Evolutionary conservation across 1,140 invertebrate species (phyloP), one percentile per base, ranked within the genome.

Genomic region (Lethrus apterus): DNA sequence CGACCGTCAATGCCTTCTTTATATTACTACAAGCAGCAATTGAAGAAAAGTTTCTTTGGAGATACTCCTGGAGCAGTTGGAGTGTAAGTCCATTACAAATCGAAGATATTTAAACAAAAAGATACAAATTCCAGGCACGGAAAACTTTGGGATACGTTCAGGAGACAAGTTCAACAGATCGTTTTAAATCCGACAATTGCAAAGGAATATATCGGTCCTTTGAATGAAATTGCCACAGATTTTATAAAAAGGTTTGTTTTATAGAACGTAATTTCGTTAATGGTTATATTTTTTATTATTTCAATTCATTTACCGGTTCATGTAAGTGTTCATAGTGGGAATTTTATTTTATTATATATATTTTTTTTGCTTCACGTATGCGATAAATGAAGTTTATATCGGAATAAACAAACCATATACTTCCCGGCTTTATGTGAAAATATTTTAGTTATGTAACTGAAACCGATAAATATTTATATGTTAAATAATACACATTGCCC

Each of bases 121-220:
- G 5, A 26, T 26, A 26, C n/a, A 7, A 26, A 26, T 48, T 62
- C 7, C 70, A 90, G 87, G n/a, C 87, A 89, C 59, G 87, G 87
- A 14, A 78, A 81, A 63, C 79, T 81, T 50, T 91, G 88, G 88
- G 83, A 86, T 56, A 72, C 74, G 43, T 86, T 90, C 56, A 74
- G 87, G 23, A 82, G 78, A 19, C 81, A 85, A 68, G 84, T 89
- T n/a, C 86, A 89, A 56, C 85, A 88, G 63, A 75, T 83, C n/a
- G 74, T 90, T 66, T 68, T 88, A 51, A 80, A 86, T 50, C 86
- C 87, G 2, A 73, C 81, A 56, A 83, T 79, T 1, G 83, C 86
- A 1, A 78, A 76, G 61, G 78, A 82, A 41, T 87, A 87, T 55
- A 73, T 89, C 14, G 73, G 76, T 23, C 73, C 78, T 13, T 75